Percentiles rank a stretch among this genome's conserved stretches.
Conservation (phyloP, 2,113 vertebrate species). For the Pelobates fuscus region DNA sequence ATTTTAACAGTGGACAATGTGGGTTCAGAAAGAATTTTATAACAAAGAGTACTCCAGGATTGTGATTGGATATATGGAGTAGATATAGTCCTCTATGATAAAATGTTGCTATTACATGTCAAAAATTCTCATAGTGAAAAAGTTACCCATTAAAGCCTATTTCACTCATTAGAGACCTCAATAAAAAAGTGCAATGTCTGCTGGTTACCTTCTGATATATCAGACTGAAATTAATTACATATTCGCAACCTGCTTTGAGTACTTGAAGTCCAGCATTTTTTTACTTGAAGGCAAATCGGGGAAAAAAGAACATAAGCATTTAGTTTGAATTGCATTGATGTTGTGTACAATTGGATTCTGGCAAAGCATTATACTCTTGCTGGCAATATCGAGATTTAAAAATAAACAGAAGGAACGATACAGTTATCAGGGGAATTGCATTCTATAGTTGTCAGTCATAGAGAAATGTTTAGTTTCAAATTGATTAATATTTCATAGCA, state of each 20-base stretch:
- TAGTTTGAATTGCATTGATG: not conserved
- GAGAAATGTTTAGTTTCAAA: not conserved
- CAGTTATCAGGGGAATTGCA: not conserved
- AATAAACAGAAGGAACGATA: not conserved
- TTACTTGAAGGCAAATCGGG: slow-evolving; percentile 2
- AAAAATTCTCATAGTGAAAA: slow-evolving; percentile 1
- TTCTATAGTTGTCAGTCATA: no score
- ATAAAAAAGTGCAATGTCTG: slow-evolving; percentile 43
- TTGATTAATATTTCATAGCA: slow-evolving; percentile 20
- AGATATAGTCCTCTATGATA: not conserved
- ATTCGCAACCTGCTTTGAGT: not conserved
- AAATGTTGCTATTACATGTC: not conserved
- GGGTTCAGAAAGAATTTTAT: no score
- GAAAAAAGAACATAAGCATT: slow-evolving; percentile 24
- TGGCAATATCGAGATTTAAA: slow-evolving; percentile 15
- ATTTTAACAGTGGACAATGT: no score
- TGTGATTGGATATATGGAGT: no score
- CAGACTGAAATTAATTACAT: slow-evolving; percentile 38
- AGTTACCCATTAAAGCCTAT: slow-evolving; percentile 51
- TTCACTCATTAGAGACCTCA: slow-evolving; percentile 51
- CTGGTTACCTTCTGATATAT: slow-evolving; percentile 9
- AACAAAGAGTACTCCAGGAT: no score
- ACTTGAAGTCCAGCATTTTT: slow-evolving; percentile 11
- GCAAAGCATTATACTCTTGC: slow-evolving; percentile 2
- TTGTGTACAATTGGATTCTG: slow-evolving; percentile 16